Base-by-base conservation (phyloP, 2,797 vertebrate species). In the Microhierax caerulescens region DNA sequence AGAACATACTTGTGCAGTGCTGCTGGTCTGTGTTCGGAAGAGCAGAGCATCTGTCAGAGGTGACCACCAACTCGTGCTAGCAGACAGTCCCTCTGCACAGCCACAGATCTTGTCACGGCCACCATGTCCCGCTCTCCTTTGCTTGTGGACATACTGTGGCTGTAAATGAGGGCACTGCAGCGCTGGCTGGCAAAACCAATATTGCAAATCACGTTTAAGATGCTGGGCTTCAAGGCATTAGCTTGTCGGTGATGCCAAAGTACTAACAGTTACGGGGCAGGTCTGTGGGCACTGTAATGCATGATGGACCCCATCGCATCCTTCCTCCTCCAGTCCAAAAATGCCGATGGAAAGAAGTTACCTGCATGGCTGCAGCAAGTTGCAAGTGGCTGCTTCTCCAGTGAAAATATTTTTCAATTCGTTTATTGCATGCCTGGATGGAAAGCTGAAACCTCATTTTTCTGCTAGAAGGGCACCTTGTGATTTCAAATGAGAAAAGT, bases 1-100 rank as follows among this genome's bases (percentile, higher is more conserved):
- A n/a, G 54, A 64, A 47, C 3, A 2, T 0, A 1, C 8, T 45
- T 39, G 23, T 8, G 56, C 74, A 74, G 54, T 0, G 28, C 41
- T 36, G 45, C 86, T 79, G 78, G 24, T 21, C 59, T 10, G 39
- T 3, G 18, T 27, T n/a, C 4, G 19, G 41, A 23, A 87, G 20
- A 64, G 67, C 0, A 2, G 59, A 45, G 43, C 5, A 22, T 34
- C 34, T 83, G 50, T 57, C 5, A 21, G 28, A 64, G 16, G 41
- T 10, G 32, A 56, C 18, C 21, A 36, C 53, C 0, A 0, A 50
- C 37, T 61, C 20, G 3, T 1, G 3, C 32, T 48, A 34, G 24
- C 56, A 43, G 37, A 18, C 22, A 34, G 48, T 30, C 39, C 43
- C 34, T 34, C 43, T 1, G 9, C 34, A 36, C 3, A 11, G 37